Base-by-base conservation (phyloP, 2,888 invertebrate genomes). In the Agrochola litura region DNA sequence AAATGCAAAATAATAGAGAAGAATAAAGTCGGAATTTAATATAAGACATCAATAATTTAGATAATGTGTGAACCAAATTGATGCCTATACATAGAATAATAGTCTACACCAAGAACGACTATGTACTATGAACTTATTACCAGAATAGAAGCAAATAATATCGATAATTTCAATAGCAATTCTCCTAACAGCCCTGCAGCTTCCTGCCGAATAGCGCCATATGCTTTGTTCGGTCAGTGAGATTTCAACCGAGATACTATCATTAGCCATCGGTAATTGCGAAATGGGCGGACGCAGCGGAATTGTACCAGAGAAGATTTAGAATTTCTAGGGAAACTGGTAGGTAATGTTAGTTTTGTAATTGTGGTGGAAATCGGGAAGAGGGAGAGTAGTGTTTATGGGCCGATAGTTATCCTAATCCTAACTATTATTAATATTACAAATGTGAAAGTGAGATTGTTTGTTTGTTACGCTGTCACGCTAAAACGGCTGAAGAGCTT, bases 151-250 rank as follows among this genome's bases (percentile, higher is more conserved):
- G n/a, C n/a, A n/a, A 54, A 63, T 43, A 52, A 25, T 25, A 16
- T 9, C 10, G 10, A 1, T 46, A 52, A 73, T 58, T 68, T 14
- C 8, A 56, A n/a, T n/a, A 56, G 37, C 61, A 46, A 25, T 54
- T 52, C 19, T 25, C 6, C 65, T 9, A 72, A 61, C 83, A 84
- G 16, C 86, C 83, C 81, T 86, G 52, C 1, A 41, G 46, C 64
- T 64, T 76, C 74, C 84, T 74, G 70, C 41, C 66, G 25, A 73
- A 83, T 70, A 77, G 71, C 71, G 56, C 78, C 86, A 84, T 77
- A 75, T 84, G 86, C 68, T 78, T 74, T 79, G 77, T 86, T 71
- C 84, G 82, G 82, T 84, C 86, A 86, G 70, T 81, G 76, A 84
- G 70, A 84, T 80, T 87, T 86, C 84, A 73, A 80, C 71, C 63